Evolutionary conservation across 2,888 invertebrate genomes (phyloP).

Genomic region (Philopedon plagiatum): DNA sequence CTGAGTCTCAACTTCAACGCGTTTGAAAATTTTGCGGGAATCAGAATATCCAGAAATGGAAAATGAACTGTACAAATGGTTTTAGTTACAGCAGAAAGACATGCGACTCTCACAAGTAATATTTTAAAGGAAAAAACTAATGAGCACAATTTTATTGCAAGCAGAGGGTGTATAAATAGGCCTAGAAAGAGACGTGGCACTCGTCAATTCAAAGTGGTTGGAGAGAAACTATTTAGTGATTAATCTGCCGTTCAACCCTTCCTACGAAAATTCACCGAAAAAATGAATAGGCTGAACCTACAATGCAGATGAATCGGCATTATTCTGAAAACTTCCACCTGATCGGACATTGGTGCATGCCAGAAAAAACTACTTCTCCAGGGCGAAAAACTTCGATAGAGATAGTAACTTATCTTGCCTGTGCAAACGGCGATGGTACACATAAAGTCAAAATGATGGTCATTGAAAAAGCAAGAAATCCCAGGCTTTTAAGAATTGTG

Average conservation of each 20-base stretch:
- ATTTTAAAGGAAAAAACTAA: neutral
- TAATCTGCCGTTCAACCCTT: neutral
- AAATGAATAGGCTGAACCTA: neutral
- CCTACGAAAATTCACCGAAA: neutral
- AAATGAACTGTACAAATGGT: neutral
- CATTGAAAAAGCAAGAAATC: neutral
- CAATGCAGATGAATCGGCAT: slow-evolving; percentile 11
- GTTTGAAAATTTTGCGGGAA: neutral
- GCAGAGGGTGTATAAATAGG: slow-evolving; percentile 8
- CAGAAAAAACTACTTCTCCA: too few species aligned
- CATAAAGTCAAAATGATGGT: slow-evolving; percentile 1
- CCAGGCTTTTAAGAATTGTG: neutral
- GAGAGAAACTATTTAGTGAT: slow-evolving; percentile 1
- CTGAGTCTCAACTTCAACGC: neutral
- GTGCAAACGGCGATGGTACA: slow-evolving; percentile 1
- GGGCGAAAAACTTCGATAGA: neutral
- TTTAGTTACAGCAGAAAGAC: neutral
- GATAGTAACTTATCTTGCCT: neutral
- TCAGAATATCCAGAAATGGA: neutral
- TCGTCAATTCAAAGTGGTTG: neutral
- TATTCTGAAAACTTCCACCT: too few species aligned
- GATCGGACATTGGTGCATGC: too few species aligned
- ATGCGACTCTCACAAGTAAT: neutral
- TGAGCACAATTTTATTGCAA: neutral
- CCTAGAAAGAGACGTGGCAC: neutral